Evolutionary conservation across 64 coral and sea anemone genomes (phyloP).

Genomic region (Montipora sp.): DNA sequence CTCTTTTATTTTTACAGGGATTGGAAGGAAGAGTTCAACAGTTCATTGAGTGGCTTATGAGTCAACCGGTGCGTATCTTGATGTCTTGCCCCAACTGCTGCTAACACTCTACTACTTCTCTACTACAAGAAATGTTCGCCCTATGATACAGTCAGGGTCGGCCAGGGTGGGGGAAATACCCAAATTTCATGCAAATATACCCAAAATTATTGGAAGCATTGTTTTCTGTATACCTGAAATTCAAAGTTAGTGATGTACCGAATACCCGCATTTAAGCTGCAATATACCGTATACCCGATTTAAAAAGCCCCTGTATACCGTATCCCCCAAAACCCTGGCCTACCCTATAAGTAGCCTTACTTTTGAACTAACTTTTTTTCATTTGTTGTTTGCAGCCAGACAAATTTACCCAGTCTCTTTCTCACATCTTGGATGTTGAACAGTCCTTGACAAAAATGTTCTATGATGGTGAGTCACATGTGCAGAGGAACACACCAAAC

Average conservation of each 20-base stretch:
- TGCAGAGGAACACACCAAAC: not conserved
- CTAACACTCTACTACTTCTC: not conserved
- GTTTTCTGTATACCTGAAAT: too few relatives aligned
- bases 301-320: too few relatives aligned
- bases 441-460: slow-evolving; percentile 86
- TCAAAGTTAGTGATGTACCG: too few relatives aligned
- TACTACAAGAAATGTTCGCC: not conserved
- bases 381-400: slow-evolving; percentile 63
- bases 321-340: too few relatives aligned
- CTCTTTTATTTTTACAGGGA: not conserved
- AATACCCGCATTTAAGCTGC: too few relatives aligned
- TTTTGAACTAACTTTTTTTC: not conserved
- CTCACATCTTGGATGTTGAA: slow-evolving; percentile 90
- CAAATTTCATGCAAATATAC: too few relatives aligned
- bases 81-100: not conserved
- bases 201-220: too few relatives aligned
- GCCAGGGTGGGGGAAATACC: too few relatives aligned
- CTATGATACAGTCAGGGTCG: too few relatives aligned
- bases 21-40: slow-evolving; percentile 88
- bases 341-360: too few relatives aligned
- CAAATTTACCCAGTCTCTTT: slow-evolving; percentile 83
- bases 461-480: slow-evolving; percentile 58
- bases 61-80: slow-evolving; percentile 82
- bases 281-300: too few relatives aligned
- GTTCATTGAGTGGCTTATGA: slow-evolving; percentile 92